Conservation (phyloP, 2,888 invertebrate species). For the Drosophila recens region DNA sequence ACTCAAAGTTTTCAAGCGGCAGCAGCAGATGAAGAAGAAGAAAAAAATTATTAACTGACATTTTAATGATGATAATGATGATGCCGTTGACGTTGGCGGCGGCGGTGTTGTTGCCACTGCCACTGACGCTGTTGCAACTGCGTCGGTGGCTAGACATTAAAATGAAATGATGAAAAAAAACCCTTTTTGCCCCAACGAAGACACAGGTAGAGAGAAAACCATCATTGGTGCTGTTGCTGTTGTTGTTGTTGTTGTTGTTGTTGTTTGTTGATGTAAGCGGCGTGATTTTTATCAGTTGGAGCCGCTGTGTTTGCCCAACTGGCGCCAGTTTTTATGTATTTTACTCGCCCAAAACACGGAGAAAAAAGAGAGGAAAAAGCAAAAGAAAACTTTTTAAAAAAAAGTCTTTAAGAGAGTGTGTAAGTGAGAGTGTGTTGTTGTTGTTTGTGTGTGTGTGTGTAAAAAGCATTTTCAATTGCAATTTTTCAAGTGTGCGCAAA, state of each 20-base stretch:
- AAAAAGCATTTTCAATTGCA: conserved; percentile 62
- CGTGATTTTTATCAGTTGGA: conserved; percentile 82
- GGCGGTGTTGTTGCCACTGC: conserved; percentile 32
- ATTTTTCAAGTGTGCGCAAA: conserved; percentile 68
- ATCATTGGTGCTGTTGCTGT: conserved; percentile 39
- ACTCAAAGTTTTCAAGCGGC: conserved; percentile 65
- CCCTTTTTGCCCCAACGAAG: conserved; percentile 50
- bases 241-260: conserved; percentile 50
- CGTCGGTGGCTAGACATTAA: conserved; percentile 81
- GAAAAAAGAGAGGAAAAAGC: conserved; percentile 12
- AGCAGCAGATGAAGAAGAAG: conserved; percentile 26
- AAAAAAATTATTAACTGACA: conserved; percentile 82
- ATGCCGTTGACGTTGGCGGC: conserved; percentile 70
- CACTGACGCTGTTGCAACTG: conserved; percentile 70
- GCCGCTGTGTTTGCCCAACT: conserved; percentile 69
- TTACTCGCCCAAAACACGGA: conserved; percentile 34
- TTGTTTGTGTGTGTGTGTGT: conserved; percentile 23
- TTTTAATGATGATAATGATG: conserved; percentile 83
- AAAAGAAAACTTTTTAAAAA: conserved; percentile 7
- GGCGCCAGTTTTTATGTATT: conserved; percentile 75
- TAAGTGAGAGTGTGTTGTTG: conserved; percentile 5
- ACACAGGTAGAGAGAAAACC: conserved; percentile 46
- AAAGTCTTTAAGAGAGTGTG: not conserved
- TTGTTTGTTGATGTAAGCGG: conserved; percentile 77
- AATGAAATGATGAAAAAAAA: conserved; percentile 45